Base-by-base conservation (phyloP, 2,113 vertebrate genomes). In the Thoracochromis brauschi region DNA sequence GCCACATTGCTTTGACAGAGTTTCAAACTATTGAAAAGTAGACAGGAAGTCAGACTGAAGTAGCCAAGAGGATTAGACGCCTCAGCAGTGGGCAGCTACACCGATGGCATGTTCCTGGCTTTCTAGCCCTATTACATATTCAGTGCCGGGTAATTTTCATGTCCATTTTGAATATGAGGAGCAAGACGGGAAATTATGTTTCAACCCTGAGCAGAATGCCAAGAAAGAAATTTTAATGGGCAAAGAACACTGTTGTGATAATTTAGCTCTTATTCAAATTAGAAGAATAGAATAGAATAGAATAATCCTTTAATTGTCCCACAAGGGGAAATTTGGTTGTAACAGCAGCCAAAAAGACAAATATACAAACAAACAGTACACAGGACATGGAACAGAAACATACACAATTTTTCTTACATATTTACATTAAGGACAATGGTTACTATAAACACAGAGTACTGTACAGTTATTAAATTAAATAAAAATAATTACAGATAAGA, bases 1-100 rank as follows among this genome's bases (percentile, higher is more conserved):
- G 45, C 31, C 75, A 68, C 31, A 24, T 17, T 55, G 51, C 85
- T 31, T 84, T 85, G 17, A 49, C 55, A 49, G 89, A 86, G 60
- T 42, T 24, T 47, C 58, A 81, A 10, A 65, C 24, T 21, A 75
- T 9, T 91, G 57, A 87, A 91, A 92, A 84, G 82, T 42, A 92
- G 81, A 60, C 29, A 29, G 21, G 71, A 81, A 85, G 81, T 31
- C 17, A 60, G 12, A 21, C 31, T 85, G 35, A 80, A 90, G 35
- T 33, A 84, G 63, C 55, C 3, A 7, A 80, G 24, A 54, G 60
- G 42, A 88, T 26, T 68, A 83, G 8, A 35, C 14, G 80, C 47
- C 33, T 81, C 60, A 55, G 82, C 47, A 40, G 17, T 65, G 75
- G 78, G 78, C 45, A 84, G 82, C 89, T 92, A 88, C 60, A 82